Evolutionary conservation across 2,113 vertebrate species (phyloP), one percentile per base, ranked within the genome.

Genomic region (Eonycteris spelaea): DNA sequence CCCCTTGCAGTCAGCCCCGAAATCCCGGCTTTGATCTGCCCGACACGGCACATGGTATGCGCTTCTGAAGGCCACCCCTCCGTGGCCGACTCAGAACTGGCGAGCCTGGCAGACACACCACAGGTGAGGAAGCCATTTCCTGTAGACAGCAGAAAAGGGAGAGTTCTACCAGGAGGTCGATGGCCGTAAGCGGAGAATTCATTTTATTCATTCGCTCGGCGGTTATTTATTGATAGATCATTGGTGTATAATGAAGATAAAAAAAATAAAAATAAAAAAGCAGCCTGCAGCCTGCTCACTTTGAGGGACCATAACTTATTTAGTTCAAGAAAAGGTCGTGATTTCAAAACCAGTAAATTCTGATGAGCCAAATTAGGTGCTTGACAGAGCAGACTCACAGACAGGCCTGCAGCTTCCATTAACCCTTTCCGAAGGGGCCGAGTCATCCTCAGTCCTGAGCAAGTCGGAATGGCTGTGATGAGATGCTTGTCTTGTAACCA

Each of bases 11-110:
- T 43, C 45, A 90, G 83, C 63, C 78, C 93, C 67, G 79, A 94
- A 94, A 96, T 53, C 95, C 91, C 78, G 57, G 77, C 96, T 97
- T 95, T 95, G 96, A 96, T 95, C 97, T 95, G 86, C 57, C 88
- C 90, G 70, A 94, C 75, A 40, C 19, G 85, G 78, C 91, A 86
- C 86, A 26, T 57, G 79, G 45, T 48, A 0, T 63, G 40, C 35
- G 90, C 92, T 85, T 95, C 92, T 61, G 86, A 94, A 70, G 16
- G 1, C 77, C 63, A 6, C 65, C 92, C 83, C 71, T 92, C 85
- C 0, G 0, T 2, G 45, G 83, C 90, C 2, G 1, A 19, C 77
- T 68, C 15, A 57, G 53, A n/a, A 63, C 83, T 9, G 84, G 90
- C 30, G 55, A 38, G 61, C 59, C 93, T 59, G 57, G 77, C 40